Evolutionary conservation across 2,113 vertebrate genomes (phyloP), one percentile per base, ranked within the genome.

Genomic region (Alaudala cheleensis): DNA sequence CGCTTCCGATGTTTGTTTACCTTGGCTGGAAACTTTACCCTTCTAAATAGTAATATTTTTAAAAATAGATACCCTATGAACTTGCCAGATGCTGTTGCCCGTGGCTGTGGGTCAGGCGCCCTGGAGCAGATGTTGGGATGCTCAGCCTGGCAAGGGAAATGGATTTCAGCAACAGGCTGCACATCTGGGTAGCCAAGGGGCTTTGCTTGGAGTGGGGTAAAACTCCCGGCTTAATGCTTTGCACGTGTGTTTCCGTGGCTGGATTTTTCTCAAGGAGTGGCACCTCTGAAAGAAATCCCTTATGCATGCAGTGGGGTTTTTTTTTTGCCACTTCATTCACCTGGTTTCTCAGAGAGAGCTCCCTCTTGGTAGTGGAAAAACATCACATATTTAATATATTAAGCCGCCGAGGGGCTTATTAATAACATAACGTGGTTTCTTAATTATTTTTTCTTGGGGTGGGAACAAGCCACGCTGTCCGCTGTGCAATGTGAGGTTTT

Each of bases 171-270:
- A 92, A 76, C 83, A 66, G 73, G 81, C 85, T 56, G 65, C 50
- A 60, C 92, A 93, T 93, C 88, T 94, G 95, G 92, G 62, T 66
- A 58, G 94, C 92, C 85, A 12, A 29, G 8, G 74, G 87, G 84
- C 84, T 89, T 81, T 67, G 83, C 44, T 81, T 53, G 9, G 28
- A 54, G 34, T 9, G 2, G 64, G 78, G 5, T 14, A 20, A 69
- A 86, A 62, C 18, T 66, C 64, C 34, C 24, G 91, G 61, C 19
- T 61, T 92, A 72, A 77, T 80, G 64, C 62, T 83, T 83, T 58
- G 58, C 96, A 95, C 81, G 51, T 94, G 91, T 33, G 25, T 22
- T 31, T 7, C 28, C 8, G 49, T 10, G 37, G 23, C 40, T 42
- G 29, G 56, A 2, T 45, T 93, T 78, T 40, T 6, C 61, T 20